Conservation (phyloP, 2,888 invertebrate species). For the Teleogryllus oceanicus region DNA sequence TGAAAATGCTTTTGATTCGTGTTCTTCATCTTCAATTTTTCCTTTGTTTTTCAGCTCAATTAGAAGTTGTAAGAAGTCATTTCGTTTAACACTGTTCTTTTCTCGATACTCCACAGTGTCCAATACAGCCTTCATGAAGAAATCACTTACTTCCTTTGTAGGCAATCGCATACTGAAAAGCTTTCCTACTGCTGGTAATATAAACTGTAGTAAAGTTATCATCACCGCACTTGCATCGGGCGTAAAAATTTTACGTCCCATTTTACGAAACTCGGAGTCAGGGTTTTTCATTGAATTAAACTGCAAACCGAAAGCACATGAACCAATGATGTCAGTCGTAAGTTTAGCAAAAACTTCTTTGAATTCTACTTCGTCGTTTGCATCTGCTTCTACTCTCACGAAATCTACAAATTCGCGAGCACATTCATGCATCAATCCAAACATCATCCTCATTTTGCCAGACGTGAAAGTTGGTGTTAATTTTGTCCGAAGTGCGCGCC, state of each 20-base stretch:
- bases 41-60: conserved; percentile 20
- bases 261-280: conserved; percentile 34
- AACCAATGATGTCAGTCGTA: conserved; percentile 50
- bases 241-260: conserved; percentile 40
- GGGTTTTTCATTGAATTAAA: conserved; percentile 37
- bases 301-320: conserved; percentile 51
- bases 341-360: conserved; percentile 43
- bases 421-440: conserved; percentile 56
- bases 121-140: conserved; percentile 37
- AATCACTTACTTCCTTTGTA: conserved; percentile 20
- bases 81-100: conserved; percentile 39
- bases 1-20: too few relatives aligned
- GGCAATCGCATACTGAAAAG: conserved; percentile 37
- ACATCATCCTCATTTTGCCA: conserved; percentile 64
- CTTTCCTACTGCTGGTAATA: conserved; percentile 44
- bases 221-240: conserved; percentile 40
- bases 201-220: conserved; percentile 44
- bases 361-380: conserved; percentile 44
- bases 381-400: conserved; percentile 45
- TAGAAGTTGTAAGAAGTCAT: conserved; percentile 39
- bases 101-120: conserved; percentile 40
- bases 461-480: conserved; percentile 65
- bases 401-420: conserved; percentile 53
- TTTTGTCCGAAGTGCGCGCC: conserved; percentile 61
- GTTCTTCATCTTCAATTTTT: too few relatives aligned